A percentile compares a stretch with the other conserved stretches of the same genome.
Evolutionary conservation across 2,888 invertebrate genomes (phyloP).

Genomic region (Sarcophaga carnaria): DNA sequence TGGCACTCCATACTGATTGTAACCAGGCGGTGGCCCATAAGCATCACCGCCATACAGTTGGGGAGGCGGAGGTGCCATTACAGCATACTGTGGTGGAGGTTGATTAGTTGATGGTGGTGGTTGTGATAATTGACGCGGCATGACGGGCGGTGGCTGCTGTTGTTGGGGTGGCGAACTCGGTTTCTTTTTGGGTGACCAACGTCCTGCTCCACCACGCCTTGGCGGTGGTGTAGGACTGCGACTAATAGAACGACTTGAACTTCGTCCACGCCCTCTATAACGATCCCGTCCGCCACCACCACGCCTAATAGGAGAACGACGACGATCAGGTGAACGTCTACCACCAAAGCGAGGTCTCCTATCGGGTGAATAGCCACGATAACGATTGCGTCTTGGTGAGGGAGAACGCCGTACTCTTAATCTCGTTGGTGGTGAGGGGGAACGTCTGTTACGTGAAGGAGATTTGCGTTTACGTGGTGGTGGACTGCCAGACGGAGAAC

Average conservation of each 20-base stretch:
- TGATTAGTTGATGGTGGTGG: constrained; percentile 68
- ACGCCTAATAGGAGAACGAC: constrained; percentile 70
- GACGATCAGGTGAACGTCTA: constrained; percentile 72
- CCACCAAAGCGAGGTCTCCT: constrained; percentile 75
- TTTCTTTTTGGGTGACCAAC: constrained; percentile 79
- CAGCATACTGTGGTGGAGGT: constrained; percentile 73
- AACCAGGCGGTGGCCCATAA: constrained; percentile 73
- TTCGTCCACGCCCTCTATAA: constrained; percentile 72
- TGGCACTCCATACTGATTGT: constrained; percentile 76
- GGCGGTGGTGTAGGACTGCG: constrained; percentile 74
- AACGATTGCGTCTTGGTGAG: constrained; percentile 75
- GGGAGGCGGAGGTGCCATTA: constrained; percentile 75
- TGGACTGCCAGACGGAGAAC: constrained; percentile 76
- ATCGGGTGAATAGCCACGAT: constrained; percentile 77
- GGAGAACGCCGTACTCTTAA: constrained; percentile 76
- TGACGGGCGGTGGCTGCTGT: constrained; percentile 71
- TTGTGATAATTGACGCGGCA: constrained; percentile 60
- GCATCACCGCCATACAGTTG: constrained; percentile 75
- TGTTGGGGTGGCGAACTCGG: constrained; percentile 72
- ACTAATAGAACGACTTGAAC: constrained; percentile 76
- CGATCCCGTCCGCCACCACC: constrained; percentile 74
- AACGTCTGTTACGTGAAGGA: constrained; percentile 74
- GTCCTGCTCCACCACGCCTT: constrained; percentile 74
- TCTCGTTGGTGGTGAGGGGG: constrained; percentile 75
- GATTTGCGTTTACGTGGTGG: constrained; percentile 74